Conservation (phyloP, 1,140 invertebrate genomes). For the Scaptomyza hsui region DNA sequence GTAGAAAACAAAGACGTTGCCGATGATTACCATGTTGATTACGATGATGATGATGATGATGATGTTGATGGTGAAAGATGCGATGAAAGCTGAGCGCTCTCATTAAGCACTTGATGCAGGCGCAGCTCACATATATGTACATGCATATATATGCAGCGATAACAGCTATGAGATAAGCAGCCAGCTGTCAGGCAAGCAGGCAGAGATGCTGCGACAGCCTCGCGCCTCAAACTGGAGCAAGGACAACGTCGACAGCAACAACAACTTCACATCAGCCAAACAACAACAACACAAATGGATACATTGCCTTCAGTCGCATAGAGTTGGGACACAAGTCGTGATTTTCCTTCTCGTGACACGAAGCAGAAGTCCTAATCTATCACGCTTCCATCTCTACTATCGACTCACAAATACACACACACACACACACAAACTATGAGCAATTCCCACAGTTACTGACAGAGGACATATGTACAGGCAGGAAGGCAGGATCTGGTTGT, state of each 20-base stretch:
- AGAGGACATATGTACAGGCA: conserved; percentile 30
- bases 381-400: conserved; percentile 5
- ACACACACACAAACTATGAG: conserved; percentile 1
- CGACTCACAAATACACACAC: conserved; percentile 26
- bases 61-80: conserved; percentile 35
- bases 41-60: conserved; percentile 25
- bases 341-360: background rate
- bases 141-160: conserved; percentile 61
- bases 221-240: conserved; percentile 69
- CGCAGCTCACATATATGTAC: conserved; percentile 17
- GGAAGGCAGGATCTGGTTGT: conserved; percentile 33
- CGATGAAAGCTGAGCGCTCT: conserved; percentile 48
- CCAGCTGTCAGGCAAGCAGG: background rate
- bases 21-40: conserved; percentile 25
- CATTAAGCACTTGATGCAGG: conserved; percentile 68
- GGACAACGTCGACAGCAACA: conserved; percentile 60
- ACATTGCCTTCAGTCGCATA: conserved; percentile 54
- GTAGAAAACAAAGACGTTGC: background rate
- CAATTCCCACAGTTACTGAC: conserved; percentile 14
- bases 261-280: conserved; percentile 67
- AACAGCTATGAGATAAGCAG: conserved; percentile 65
- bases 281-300: conserved; percentile 59
- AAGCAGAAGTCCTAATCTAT: no score
- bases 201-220: conserved; percentile 43
- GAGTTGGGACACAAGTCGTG: background rate